Evolutionary conservation across 2,888 invertebrate genomes (phyloP), one percentile per base, ranked within the genome.

Genomic region (Drosophila peninsularis): DNA sequence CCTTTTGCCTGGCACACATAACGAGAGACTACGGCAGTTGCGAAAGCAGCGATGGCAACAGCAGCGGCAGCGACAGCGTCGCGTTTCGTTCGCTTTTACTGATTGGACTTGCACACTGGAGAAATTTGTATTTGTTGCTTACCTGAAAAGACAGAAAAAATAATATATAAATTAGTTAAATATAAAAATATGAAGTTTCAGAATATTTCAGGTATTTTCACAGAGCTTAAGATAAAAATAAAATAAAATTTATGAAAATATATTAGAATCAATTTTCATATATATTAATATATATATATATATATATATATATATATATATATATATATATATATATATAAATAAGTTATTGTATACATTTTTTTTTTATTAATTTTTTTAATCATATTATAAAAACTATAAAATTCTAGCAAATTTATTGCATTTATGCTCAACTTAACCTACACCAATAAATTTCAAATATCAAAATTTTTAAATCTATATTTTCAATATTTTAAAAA

Each of bases 1-100:
- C 86, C 83, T 88, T 83, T 83, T 83, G 86, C 83, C 83, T 88
- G 82, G 82, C 82, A 88, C 82, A 83, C 74, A 88, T 88, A 83
- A 77, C 82, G 39, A 64, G 52, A 52, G 39, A 36, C 52, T 57
- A 57, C 41, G 30, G 36, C 47, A 55, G 37, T 50, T 47, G 77
- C 66, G 47, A 62, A 60, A 39, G 52, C 66, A 39, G 44, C 62
- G 30, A 34, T 49, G 39, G 62, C 39, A 10, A 44, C 57, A 41
- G 50, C 66, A 52, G 47, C 65, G 10, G 30, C 30, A 69, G 63
- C 65, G 57, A 19, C 62, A 62, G 63, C 74, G 78, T 71, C 78
- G 77, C 83, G 83, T 77, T 74, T 69, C 60, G 75, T 71, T 77
- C 74, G 68, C 69, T 61, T 70, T 62, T 73, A 61, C 81, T 80